A percentile compares a stretch with the other conserved stretches of the same genome.
phyloP scores from a whole-genome alignment of 2,888 invertebrate genomes.

The Strigamia maritima region DNA sequence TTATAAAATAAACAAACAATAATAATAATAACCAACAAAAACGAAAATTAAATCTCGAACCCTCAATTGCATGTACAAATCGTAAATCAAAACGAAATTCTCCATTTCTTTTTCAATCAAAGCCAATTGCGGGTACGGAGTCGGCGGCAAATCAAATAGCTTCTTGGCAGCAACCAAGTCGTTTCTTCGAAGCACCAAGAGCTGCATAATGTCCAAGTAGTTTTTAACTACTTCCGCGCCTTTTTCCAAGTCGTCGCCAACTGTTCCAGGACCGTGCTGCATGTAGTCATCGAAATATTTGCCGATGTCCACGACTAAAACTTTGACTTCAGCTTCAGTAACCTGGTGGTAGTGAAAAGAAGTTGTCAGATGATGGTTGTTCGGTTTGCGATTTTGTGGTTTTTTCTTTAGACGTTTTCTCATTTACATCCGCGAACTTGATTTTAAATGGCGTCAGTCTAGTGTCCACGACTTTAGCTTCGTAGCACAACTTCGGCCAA shows the following conservation, averaged over 20 bases:
- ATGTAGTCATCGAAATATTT: slow-evolving; percentile 72
- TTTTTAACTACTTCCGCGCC: slow-evolving; percentile 55
- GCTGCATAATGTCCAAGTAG: slow-evolving; percentile 64
- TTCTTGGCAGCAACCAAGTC: slow-evolving; percentile 71
- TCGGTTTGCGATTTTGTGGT: not conserved
- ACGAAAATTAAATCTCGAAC: slow-evolving; percentile 44
- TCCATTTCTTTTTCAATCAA: slow-evolving; percentile 55
- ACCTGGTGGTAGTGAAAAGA: slow-evolving; percentile 52
- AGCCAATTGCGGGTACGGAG: slow-evolving; percentile 74
- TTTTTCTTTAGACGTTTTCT: not conserved
- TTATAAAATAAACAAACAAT: slow-evolving; percentile 35
- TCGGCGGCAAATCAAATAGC: slow-evolving; percentile 79
- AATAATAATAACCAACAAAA: not conserved
- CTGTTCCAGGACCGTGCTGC: slow-evolving; percentile 72
- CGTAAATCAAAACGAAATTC: slow-evolving; percentile 68
- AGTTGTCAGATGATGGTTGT: not conserved
- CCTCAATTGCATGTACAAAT: slow-evolving; percentile 74
- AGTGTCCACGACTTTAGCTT: slow-evolving; percentile 54
- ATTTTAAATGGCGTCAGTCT: slow-evolving; percentile 68
- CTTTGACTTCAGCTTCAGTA: slow-evolving; percentile 70
- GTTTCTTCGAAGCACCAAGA: slow-evolving; percentile 63
- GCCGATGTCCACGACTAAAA: slow-evolving; percentile 61
- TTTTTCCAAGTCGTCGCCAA: slow-evolving; percentile 70
- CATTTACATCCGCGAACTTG: slow-evolving; percentile 66
- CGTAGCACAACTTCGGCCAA: slow-evolving; percentile 47